A percentile compares a stretch with the other conserved stretches of the same genome.
phyloP scores from a whole-genome alignment of 2,888 invertebrate species.

The Leptinotarsa peninsularis region DNA sequence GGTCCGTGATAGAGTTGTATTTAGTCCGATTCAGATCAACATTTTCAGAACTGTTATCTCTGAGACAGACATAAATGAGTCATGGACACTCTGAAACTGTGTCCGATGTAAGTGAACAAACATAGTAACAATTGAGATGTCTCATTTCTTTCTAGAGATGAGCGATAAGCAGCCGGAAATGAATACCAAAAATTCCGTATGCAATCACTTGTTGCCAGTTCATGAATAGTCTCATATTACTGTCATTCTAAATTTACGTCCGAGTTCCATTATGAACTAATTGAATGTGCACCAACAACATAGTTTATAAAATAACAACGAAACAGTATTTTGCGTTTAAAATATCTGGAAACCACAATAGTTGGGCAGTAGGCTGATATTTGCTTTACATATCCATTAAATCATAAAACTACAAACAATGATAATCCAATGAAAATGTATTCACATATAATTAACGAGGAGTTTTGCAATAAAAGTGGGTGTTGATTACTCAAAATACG shows the following conservation, averaged over 20 bases:
- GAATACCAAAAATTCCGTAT: background rate
- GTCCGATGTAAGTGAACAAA: background rate
- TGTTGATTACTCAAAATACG: too few species aligned
- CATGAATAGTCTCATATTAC: background rate
- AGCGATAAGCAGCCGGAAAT: too few species aligned
- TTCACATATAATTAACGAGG: too few species aligned
- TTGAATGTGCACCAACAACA: constrained; percentile 3
- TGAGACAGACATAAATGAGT: too few species aligned
- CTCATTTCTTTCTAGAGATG: background rate
- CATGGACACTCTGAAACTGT: too few species aligned
- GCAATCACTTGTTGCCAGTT: background rate
- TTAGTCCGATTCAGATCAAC: too few species aligned
- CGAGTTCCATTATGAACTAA: constrained; percentile 7
- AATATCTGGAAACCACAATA: background rate
- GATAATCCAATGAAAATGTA: too few species aligned
- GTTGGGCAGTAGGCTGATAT: background rate
- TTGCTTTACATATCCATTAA: too few species aligned
- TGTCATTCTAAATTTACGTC: background rate
- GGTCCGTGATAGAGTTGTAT: too few species aligned
- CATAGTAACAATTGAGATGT: background rate
- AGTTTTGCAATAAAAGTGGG: too few species aligned
- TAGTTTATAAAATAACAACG: constrained; percentile 6
- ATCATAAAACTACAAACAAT: too few species aligned
- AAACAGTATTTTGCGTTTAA: background rate
- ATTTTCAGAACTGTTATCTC: too few species aligned